Conservation (phyloP, 2,888 invertebrate species). For the Cremastobaeus sp. region DNA sequence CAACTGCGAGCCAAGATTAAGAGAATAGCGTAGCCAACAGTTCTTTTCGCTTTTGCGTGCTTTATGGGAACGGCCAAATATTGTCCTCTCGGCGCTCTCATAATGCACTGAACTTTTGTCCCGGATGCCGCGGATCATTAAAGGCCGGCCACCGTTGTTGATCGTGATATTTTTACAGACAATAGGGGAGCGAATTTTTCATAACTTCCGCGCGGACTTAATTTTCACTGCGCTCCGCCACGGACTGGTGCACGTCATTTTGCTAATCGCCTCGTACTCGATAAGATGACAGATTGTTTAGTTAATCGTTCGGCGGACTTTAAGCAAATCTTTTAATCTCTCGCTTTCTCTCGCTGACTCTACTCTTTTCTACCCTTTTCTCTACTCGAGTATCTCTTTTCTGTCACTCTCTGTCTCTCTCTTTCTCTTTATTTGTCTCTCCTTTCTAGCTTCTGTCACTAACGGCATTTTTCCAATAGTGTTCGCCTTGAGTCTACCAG, state of each 20-base stretch:
- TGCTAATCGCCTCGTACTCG: too few species aligned
- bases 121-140: too few species aligned
- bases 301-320: constrained; percentile 2
- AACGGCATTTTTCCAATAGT: constrained; percentile 19
- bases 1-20: constrained; percentile 3
- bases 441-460: too few species aligned
- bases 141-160: too few species aligned
- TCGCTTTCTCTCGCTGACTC: constrained; percentile 19
- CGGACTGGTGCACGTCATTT: constrained; percentile 16
- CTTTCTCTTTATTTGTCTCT: too few species aligned
- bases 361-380: constrained; percentile 29
- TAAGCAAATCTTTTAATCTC: constrained; percentile 19
- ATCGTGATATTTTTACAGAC: too few species aligned
- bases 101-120: too few species aligned
- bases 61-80: too few species aligned
- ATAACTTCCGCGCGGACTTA: constrained; percentile 9
- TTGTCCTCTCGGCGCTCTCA: too few species aligned
- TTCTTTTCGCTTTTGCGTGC: too few species aligned
- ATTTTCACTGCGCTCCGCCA: neutral
- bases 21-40: constrained; percentile 4
- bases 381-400: constrained; percentile 53
- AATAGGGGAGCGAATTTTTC: neutral
- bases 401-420: neutral
- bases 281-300: constrained; percentile 27
- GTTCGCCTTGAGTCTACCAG: constrained; percentile 5